Base-by-base conservation (phyloP, 2,113 vertebrate species). In the Donacobius atricapilla region DNA sequence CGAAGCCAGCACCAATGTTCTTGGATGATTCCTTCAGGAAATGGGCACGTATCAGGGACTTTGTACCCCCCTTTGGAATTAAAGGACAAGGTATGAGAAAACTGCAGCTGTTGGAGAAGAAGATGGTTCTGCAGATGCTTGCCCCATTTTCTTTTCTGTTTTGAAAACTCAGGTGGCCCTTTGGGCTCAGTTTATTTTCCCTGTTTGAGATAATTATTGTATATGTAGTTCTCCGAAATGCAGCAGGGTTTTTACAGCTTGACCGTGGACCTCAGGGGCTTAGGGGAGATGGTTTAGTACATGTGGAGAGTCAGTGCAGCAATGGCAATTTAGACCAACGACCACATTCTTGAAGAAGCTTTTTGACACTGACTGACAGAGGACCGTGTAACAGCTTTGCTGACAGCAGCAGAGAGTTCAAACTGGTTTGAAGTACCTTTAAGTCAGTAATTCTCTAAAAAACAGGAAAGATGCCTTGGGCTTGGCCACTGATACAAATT, bases 11-110 rank as follows among this genome's bases (percentile, higher is more conserved):
- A 90, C 98, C 98, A 85, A 98, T 98, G 98, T 98, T 98, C 95
- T 97, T 98, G 88, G 98, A 98, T 83, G 97, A 98, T 91, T 98
- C 98, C 87, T 98, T 98, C 96, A 98, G 97, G 85, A 98, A 98
- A 75, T 98, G 98, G 98, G 97, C 98, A 58, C 97, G 97, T 91
- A 98, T 98, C 94, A 98, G 98, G 90, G 98, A 98, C 89, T 98
- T 98, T 81, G 98, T 98, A 92, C 98, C 98, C 39, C 98, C 98
- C 40, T 98, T 98, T 97, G 98, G 98, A 90, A 98, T 98, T 98
- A 98, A 98, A 98, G 98, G 98, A 94, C 98, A 98, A 98, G 98
- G 98, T 98, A 98, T 70, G 97, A 80, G 57, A 84, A 85, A 83
- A 85, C 45, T 33, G n/a, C 44, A 76, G n/a, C 44, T 70, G 5